A percentile compares a stretch with the other conserved stretches of the same genome.
phyloP scores from a whole-genome alignment of 1,140 invertebrate genomes.

The Aphelenchoides fujianensis region DNA sequence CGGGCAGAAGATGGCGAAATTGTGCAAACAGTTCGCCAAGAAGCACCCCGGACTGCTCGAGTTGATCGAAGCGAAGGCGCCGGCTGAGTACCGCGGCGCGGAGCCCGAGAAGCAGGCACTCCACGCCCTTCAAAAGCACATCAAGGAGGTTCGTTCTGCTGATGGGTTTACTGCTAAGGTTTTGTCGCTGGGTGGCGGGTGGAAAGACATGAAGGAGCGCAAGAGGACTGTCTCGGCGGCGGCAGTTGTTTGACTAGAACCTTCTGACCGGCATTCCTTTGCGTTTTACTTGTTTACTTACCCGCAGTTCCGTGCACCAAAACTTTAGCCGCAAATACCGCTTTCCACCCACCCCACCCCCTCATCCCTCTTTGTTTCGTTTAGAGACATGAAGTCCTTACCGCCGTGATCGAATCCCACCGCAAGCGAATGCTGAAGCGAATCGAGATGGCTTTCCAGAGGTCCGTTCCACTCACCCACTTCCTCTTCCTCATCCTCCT shows the following conservation, averaged over 20 bases:
- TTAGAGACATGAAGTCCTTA: slow-evolving; percentile 26
- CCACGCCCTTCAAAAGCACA: slow-evolving; percentile 16
- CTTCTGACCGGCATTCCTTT: no score
- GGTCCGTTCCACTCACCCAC: slow-evolving; percentile 11
- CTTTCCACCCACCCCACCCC: no score
- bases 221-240: no score
- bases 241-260: no score
- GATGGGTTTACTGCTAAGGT: no score
- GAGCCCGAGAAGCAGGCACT: slow-evolving; percentile 20
- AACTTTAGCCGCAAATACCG: no score
- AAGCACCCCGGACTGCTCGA: slow-evolving; percentile 37
- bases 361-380: no score
- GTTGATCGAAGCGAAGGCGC: slow-evolving; percentile 5
- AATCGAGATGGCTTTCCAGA: slow-evolving; percentile 41
- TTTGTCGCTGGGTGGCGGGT: no score
- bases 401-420: slow-evolving; percentile 23
- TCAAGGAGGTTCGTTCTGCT: slow-evolving; percentile 28
- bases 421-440: slow-evolving; percentile 28
- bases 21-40: slow-evolving; percentile 28
- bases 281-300: no score
- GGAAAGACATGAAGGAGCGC: no score
- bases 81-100: background rate
- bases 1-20: slow-evolving; percentile 33
- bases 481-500: background rate
- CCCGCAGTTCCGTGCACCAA: no score